Base-by-base conservation (phyloP, 2,888 invertebrate genomes). In the Actias luna region DNA sequence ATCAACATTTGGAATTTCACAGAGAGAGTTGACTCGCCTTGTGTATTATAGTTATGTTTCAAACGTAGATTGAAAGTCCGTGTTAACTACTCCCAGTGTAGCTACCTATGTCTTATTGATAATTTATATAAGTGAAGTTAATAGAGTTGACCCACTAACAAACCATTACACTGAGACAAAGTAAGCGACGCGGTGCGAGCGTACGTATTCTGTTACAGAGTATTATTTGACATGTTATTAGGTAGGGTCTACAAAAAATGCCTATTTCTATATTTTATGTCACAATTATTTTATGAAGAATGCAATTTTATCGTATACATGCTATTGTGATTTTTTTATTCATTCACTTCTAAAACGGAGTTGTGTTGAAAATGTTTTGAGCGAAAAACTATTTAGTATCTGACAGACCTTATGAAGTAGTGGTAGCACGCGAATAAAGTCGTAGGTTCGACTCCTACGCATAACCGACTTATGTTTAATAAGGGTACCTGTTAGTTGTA, bases 221-320 rank as follows among this genome's bases (percentile, higher is more conserved):
- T 55, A 55, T 55, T 60, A 63, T 63, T 63, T 63, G 63, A 63
- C 33, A 46, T 55, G 55, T 55, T 55, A 63, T 63, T 63, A 16
- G 63, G 63, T 63, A 63, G 60, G 42, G 60, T 63, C 33, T 16
- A 27, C 22, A 33, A n/a, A 42, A 57, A 31, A 61, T 0, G 50
- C 12, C 14, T 29, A 5, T 29, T 27, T 55, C 29, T 55, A 5
- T 55, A 22, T 46, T 25, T 46, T 46, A 46, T 46, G 12, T 46
- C 2, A 5, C 10, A 46, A 46, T 46, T 46, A 22, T 25, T 22
- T 2, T 22, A 46, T 22, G 16, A 46, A 46, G 1, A 18, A 46
- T 46, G 46, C 10, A 8, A 46, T 2, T 8, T 3, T 10, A 22
- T 22, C 18, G n/a, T n/a, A n/a, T n/a, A n/a, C n/a, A n/a, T 42